Evolutionary conservation across 2,888 invertebrate genomes (phyloP).

Genomic region (Eupithecia inturbata): DNA sequence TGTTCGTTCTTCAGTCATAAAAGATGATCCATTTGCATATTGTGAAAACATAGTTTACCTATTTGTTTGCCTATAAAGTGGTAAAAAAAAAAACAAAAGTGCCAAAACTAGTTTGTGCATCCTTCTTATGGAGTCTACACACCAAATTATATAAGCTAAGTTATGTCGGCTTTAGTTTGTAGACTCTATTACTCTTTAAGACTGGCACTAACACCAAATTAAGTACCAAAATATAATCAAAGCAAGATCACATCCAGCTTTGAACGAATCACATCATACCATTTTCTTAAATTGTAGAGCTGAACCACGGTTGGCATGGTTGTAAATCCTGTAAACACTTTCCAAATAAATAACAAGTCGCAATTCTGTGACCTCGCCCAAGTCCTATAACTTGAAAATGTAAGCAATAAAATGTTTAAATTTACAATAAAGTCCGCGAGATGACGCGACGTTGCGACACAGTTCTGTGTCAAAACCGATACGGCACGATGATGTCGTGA

Average conservation of each 20-base stretch:
- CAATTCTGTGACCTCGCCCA: not conserved
- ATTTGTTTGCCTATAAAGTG: not conserved
- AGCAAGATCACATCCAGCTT: not conserved
- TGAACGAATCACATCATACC: not conserved
- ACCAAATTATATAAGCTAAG: too few relatives aligned
- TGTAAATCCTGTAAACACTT: not conserved
- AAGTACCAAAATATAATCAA: not conserved
- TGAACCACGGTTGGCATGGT: not conserved
- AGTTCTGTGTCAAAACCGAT: conserved; percentile 38
- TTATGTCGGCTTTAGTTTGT: too few relatives aligned
- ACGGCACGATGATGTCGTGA: conserved; percentile 47
- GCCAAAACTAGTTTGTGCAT: not conserved
- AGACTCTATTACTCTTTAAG: too few relatives aligned
- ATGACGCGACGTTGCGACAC: conserved; percentile 26
- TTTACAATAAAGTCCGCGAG: conserved; percentile 11
- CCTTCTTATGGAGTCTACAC: not conserved
- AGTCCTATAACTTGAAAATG: not conserved
- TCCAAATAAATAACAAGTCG: not conserved
- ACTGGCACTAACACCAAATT: not conserved
- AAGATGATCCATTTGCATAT: not conserved
- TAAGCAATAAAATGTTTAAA: conserved; percentile 12
- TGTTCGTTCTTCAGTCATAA: not conserved
- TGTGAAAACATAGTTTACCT: not conserved
- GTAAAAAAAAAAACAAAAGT: not conserved
- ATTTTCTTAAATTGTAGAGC: not conserved